Conservation (phyloP, 1,140 invertebrate genomes). For the Zaprionus taronus region DNA sequence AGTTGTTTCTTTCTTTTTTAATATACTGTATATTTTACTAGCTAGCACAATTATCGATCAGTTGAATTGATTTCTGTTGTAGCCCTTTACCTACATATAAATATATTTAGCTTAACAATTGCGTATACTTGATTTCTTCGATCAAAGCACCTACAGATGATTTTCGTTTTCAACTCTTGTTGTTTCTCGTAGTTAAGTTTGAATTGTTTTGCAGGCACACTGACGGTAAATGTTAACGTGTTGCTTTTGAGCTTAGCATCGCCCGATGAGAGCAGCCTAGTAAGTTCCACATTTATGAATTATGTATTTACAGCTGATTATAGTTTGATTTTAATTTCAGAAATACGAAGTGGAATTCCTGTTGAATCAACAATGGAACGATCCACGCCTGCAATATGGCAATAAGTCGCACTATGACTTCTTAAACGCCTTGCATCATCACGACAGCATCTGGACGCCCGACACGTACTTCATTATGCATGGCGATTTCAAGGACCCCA, state of each 20-base stretch:
- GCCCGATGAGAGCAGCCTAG: constrained; percentile 97
- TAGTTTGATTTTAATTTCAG: constrained; percentile 85
- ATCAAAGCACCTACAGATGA: constrained; percentile 8
- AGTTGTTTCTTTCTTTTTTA: constrained; percentile 11
- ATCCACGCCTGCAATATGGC: constrained; percentile 93
- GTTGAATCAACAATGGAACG: constrained; percentile 95
- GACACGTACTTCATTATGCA: constrained; percentile 98
- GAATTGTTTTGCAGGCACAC: constrained; percentile 88
- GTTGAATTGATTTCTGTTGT: constrained; percentile 20
- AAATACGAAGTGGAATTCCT: constrained; percentile 98
- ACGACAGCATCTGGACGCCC: constrained; percentile 95
- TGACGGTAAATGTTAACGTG: constrained; percentile 96
- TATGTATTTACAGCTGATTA: constrained; percentile 5
- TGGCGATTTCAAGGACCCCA: constrained; percentile 96
- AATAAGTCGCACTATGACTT: constrained; percentile 93
- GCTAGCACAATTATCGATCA: constrained; percentile 28
- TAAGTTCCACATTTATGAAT: constrained; percentile 86
- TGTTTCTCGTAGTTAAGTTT: not conserved
- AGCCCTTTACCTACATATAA: constrained; percentile 1
- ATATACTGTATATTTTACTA: constrained; percentile 12
- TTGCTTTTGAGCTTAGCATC: constrained; percentile 96
- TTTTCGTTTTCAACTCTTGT: not conserved
- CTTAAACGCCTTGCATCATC: constrained; percentile 95
- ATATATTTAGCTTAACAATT: constrained; percentile 11
- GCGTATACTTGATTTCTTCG: constrained; percentile 27